phyloP scores from a whole-genome alignment of 2,888 invertebrate species.

The Dynastes tityus region DNA sequence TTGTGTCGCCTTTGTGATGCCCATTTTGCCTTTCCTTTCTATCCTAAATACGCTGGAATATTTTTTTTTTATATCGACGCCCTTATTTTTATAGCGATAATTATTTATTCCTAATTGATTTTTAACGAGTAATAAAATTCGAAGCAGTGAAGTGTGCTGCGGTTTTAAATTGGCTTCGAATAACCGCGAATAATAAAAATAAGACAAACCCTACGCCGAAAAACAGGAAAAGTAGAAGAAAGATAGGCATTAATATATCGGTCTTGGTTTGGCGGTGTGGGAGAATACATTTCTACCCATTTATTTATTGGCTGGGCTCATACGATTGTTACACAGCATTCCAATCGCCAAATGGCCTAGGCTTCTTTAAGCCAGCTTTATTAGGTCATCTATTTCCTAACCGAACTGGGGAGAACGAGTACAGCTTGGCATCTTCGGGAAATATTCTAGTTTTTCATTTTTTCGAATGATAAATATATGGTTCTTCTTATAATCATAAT shows the following conservation, averaged over 20 bases:
- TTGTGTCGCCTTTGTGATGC: conserved; percentile 8
- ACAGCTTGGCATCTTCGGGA: neutral
- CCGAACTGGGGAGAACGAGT: no score
- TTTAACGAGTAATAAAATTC: conserved; percentile 34
- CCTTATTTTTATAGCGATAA: conserved; percentile 14
- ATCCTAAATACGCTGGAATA: neutral
- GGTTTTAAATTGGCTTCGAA: neutral
- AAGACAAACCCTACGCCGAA: neutral
- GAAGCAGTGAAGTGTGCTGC: neutral
- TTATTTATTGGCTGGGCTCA: conserved; percentile 41
- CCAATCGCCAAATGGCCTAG: conserved; percentile 42
- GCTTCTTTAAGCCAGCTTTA: conserved; percentile 41
- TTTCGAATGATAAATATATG: neutral
- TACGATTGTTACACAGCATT: conserved; percentile 46
- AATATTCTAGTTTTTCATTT: conserved; percentile 38
- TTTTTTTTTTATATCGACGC: conserved; percentile 2
- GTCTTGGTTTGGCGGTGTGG: conserved; percentile 29
- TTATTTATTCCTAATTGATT: conserved; percentile 38
- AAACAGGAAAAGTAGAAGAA: conserved; percentile 1
- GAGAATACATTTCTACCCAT: conserved; percentile 41
- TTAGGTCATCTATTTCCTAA: conserved; percentile 36
- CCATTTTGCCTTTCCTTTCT: neutral
- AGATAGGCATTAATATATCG: conserved; percentile 38
- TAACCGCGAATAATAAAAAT: conserved; percentile 2
- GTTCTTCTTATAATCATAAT: conserved; percentile 9